Base-by-base conservation (phyloP, 92 coral and sea anemone genomes). In the Palythoa grandis region DNA sequence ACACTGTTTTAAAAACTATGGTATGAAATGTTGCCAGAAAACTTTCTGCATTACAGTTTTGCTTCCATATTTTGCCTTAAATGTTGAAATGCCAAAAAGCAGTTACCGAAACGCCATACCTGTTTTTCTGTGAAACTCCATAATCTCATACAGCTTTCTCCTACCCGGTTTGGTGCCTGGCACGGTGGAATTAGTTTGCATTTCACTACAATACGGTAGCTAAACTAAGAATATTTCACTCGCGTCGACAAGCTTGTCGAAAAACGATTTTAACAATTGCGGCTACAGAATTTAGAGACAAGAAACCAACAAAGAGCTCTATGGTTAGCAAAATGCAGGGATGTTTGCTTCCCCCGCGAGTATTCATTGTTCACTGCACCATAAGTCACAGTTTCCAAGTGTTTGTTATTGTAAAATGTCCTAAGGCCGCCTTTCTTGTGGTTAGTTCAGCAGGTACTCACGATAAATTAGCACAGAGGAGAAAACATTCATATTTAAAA, bases 51-150 rank as follows among this genome's bases (percentile, higher is more conserved):
- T 8, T 3, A 5, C 50, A 70, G 5, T 70, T 67, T 67, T 23
- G 35, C 71, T 23, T 67, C 5, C 38, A 35, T 3, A 70, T 25
- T 25, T 70, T 16, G 19, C 7, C 3, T 14, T 58, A 43, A 43
- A 5, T 29, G 35, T 0, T 58, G 17, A 16, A 5, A 58, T 0
- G 7, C 15, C 67, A 4, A 17, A 13, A 63, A 63, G 69, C 23
- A 19, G 69, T 9, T 63, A 6, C 3, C 20, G 23, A 19, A 78
- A 14, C 60, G 12, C 84, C 57, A 40, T 80, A 80, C 85, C 85
- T 80, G 85, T 52, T 63, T 48, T 80, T 80, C 85, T 80, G 85
- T 80, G 85, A 67, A 80, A 80, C 56, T 80, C 85, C 74, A 66
- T 10, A 66, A 80, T 53, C 3, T 50, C 52, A 60, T 65, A 80